Base-by-base conservation (phyloP, 2,113 vertebrate genomes). In the Merops nubicus region DNA sequence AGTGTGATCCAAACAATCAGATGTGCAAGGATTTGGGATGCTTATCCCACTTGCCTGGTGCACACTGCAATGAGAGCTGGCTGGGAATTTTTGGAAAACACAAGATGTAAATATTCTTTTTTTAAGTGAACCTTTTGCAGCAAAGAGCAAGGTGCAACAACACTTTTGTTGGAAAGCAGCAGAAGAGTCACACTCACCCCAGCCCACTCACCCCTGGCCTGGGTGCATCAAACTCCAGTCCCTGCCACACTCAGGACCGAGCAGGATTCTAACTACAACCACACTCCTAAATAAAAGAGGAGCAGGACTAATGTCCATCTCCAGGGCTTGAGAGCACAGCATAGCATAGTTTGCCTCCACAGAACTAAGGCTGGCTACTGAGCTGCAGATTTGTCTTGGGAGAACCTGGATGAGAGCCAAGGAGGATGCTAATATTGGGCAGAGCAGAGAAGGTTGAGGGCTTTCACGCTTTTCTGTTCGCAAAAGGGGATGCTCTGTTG, bases 261-360 rank as follows among this genome's bases (percentile, higher is more conserved):
- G 45, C 21, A 60, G 8, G 18, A 48, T 12, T 81, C 25, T 69
- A 69, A 69, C 34, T 48, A 48, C 62, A 68, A 9, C 19, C 57
- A 28, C 40, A 28, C 28, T 43, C 50, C 33, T 76, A 50, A 57
- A 56, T 33, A 50, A 43, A 54, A 68, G 36, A 53, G 51, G 12
- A 68, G 8, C 21, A 48, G 53, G 13, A 56, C 48, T 50, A 69
- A 25, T n/a, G 28, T 5, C 21, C 8, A 10, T 50, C 63, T 69
- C 36, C 48, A 56, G 34, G 19, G 31, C 53, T 36, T 2, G 0
- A 9, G 40, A 17, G 33, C 3, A 3, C 40, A 48, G 31, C 3
- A 7, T 3, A 48, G 31, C 3, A 7, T 3, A 42, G 14, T 17
- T 56, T n/a, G 15, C 60, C 40, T 36, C 15, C 11, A 25, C 1